A percentile compares a stretch with the other conserved stretches of the same genome.
phyloP scores from a whole-genome alignment of 2,113 vertebrate genomes.

The Amblyopsis rosae region DNA sequence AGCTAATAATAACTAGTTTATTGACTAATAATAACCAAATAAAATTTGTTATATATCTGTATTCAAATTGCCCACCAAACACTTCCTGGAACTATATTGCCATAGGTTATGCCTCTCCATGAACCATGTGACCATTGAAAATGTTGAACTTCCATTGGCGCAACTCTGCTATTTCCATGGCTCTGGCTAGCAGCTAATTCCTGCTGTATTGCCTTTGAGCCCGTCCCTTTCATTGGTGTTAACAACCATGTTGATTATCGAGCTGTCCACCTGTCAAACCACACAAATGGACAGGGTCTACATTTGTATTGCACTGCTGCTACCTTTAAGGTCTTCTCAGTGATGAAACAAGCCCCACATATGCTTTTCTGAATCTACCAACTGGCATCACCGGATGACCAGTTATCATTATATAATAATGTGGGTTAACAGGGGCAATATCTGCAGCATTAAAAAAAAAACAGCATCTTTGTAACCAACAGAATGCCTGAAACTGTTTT shows the following conservation, averaged over 20 bases:
- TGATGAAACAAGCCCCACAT: slow-evolving; percentile 40
- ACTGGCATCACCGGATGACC: slow-evolving; percentile 37
- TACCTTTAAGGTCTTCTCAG: slow-evolving; percentile 33
- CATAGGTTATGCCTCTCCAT: too few relatives aligned
- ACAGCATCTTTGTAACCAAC: background rate
- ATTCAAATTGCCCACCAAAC: too few relatives aligned
- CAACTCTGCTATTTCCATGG: too few relatives aligned
- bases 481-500: slow-evolving; percentile 1
- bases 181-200: slow-evolving; percentile 17
- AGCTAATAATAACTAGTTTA: too few relatives aligned
- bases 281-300: slow-evolving; percentile 11
- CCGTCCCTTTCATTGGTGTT: background rate
- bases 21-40: too few relatives aligned
- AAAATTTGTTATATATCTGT: too few relatives aligned
- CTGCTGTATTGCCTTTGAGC: background rate
- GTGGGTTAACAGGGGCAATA: slow-evolving; percentile 9
- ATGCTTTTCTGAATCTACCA: background rate
- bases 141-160: too few relatives aligned
- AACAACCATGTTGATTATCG: slow-evolving; percentile 9
- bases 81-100: too few relatives aligned
- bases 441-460: slow-evolving; percentile 6
- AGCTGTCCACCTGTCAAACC: slow-evolving; percentile 17
- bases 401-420: slow-evolving; percentile 20
- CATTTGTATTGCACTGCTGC: slow-evolving; percentile 1
- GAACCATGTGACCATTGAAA: too few relatives aligned